Evolutionary conservation across 2,888 invertebrate genomes (phyloP).

Genomic region (Drepanosiphum platanoidis): DNA sequence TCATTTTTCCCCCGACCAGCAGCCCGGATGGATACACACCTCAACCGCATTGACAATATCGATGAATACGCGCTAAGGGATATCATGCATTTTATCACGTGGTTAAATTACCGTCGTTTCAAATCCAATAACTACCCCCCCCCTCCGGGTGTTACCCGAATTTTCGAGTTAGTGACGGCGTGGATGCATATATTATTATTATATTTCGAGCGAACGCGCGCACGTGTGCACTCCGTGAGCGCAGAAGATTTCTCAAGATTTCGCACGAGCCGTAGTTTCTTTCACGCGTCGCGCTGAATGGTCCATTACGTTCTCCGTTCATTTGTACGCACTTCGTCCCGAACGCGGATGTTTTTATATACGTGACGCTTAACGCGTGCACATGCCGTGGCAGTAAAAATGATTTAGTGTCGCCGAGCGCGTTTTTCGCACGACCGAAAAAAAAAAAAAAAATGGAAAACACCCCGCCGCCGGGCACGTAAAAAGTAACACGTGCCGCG

Average conservation of each 20-base stretch:
- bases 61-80: no score
- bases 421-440: background rate
- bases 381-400: constrained; percentile 35
- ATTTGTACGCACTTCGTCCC: constrained; percentile 14
- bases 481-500: constrained; percentile 48
- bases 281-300: constrained; percentile 2
- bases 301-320: constrained; percentile 41
- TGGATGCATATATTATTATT: background rate
- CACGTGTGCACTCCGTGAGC: background rate
- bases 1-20: no score
- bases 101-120: background rate
- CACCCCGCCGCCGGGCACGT: background rate
- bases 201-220: background rate
- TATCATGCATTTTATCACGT: background rate
- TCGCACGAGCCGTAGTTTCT: constrained; percentile 2
- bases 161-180: background rate
- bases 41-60: no score
- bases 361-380: constrained; percentile 29
- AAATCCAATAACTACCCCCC: no score
- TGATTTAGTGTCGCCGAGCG: constrained; percentile 49
- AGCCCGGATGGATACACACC: no score
- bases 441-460: constrained; percentile 8
- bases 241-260: constrained; percentile 37
- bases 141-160: no score
- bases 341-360: background rate